Base-by-base conservation (phyloP, 2,113 vertebrate genomes). In the Todiramphus saurophagus region DNA sequence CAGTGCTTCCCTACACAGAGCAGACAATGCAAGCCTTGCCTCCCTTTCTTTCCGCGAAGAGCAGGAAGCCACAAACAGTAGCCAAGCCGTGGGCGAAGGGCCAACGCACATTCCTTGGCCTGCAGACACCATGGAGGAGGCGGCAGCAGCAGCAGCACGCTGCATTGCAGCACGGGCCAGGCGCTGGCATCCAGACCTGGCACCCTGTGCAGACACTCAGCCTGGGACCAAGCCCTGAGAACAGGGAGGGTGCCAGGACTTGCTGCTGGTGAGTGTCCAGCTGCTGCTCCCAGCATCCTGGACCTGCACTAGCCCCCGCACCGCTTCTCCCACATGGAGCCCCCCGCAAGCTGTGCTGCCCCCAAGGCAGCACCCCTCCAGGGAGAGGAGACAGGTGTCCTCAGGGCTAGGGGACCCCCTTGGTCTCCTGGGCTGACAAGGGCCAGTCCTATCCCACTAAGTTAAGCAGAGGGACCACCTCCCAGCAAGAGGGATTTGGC, bases 81-180 rank as follows among this genome's bases (percentile, higher is more conserved):
- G 91, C 87, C 83, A 74, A 88, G 82, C 68, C 1, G 48, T 72
- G 82, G 94, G 90, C 58, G 13, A 87, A 55, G 66, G 83, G 86
- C 92, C 88, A 93, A 43, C 7, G 28, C 82, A 48, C 94, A 82
- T 96, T 96, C 95, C 91, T 93, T 44, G 76, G 86, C 86, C 92
- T 46, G 63, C 63, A 70, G 95, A 55, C 2, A 0, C 60, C 60
- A 62, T 46, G 46, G 50, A 53, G 92, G 90, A 69, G 85, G 90
- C 7, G 20, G 78, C n/a, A 8, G 67, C 73, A 43, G 72, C 35
- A 33, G 31, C 89, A 50, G 58, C 17, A 12, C 72, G 62, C 92
- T 43, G 80, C 96, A 89, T 28, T 94, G 93, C 91, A 92, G 81
- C 53, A 48, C 10, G 46, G 39, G 24, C 31, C 3, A 2, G 46